phyloP scores from a whole-genome alignment of 2,888 invertebrate species.

The Xylocampa areola region DNA sequence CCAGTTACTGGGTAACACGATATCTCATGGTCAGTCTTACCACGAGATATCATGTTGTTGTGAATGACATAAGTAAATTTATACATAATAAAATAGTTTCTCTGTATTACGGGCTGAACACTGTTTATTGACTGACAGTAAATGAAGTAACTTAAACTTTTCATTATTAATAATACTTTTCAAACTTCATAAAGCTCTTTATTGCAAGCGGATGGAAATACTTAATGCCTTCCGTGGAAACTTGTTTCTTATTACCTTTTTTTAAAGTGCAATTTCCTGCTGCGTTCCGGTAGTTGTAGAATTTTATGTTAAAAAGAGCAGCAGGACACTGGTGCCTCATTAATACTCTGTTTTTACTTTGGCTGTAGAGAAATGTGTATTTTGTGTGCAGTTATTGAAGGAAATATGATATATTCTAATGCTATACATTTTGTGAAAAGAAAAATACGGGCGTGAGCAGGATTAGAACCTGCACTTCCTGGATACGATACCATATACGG shows the following conservation, averaged over 20 bases:
- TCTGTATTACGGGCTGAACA: not conserved
- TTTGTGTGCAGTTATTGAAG: no score
- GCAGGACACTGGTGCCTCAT: slow-evolving; percentile 27
- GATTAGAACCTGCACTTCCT: no score
- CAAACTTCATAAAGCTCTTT: slow-evolving; percentile 29
- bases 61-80: no score
- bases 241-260: slow-evolving; percentile 43
- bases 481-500: no score
- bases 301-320: slow-evolving; percentile 59
- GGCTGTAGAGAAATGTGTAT: slow-evolving; percentile 11
- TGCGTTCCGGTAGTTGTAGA: slow-evolving; percentile 49
- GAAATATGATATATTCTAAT: no score
- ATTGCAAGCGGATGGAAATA: slow-evolving; percentile 47
- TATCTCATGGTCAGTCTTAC: no score
- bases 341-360: slow-evolving; percentile 9
- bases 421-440: no score
- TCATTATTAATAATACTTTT: slow-evolving; percentile 29
- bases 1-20: no score
- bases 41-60: no score
- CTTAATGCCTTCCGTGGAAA: slow-evolving; percentile 31
- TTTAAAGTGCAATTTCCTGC: slow-evolving; percentile 59
- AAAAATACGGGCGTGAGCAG: no score
- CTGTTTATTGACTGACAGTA: not conserved
- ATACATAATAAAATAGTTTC: not conserved
- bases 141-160: not conserved